phyloP scores from a whole-genome alignment of 2,797 vertebrate species.

The Trachurus trachurus region DNA sequence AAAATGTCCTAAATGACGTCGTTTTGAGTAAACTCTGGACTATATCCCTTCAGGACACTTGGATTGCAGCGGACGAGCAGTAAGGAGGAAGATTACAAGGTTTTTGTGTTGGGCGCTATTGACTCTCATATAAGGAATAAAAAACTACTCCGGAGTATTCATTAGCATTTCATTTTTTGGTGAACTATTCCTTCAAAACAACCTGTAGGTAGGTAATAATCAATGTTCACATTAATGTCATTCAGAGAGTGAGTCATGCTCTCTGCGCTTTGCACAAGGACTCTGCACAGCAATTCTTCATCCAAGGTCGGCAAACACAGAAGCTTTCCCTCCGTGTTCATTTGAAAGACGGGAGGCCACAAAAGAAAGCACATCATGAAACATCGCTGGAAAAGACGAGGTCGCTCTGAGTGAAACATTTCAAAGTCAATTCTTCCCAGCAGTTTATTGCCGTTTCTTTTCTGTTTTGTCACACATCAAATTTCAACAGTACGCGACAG shows the following conservation, averaged over 20 bases:
- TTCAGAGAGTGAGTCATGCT: conserved; percentile 24
- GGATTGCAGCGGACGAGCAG: no score
- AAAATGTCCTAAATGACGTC: no score
- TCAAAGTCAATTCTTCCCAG: conserved; percentile 39
- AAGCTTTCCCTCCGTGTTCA: conserved; percentile 16
- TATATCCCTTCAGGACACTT: no score
- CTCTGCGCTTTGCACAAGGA: not conserved
- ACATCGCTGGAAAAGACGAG: not conserved
- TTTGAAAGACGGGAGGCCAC: not conserved
- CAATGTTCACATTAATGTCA: conserved; percentile 2
- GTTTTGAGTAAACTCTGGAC: no score
- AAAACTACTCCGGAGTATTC: no score
- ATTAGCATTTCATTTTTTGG: no score
- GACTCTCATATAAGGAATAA: no score
- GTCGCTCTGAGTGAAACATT: conserved; percentile 23
- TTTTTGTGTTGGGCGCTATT: no score
- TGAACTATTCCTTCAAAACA: not conserved
- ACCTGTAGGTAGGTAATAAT: not conserved
- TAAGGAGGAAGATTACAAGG: no score
- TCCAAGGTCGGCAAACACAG: conserved; percentile 45
- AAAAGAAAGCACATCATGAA: not conserved
- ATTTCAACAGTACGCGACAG: conserved; percentile 42
- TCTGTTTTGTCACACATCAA: conserved; percentile 40
- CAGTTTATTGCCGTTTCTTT: conserved; percentile 52
- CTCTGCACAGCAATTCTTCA: conserved; percentile 23